Evolutionary conservation across 2,888 invertebrate species (phyloP), one percentile per base, ranked within the genome.

Genomic region (Galeopsomyia nigrocyanea): DNA sequence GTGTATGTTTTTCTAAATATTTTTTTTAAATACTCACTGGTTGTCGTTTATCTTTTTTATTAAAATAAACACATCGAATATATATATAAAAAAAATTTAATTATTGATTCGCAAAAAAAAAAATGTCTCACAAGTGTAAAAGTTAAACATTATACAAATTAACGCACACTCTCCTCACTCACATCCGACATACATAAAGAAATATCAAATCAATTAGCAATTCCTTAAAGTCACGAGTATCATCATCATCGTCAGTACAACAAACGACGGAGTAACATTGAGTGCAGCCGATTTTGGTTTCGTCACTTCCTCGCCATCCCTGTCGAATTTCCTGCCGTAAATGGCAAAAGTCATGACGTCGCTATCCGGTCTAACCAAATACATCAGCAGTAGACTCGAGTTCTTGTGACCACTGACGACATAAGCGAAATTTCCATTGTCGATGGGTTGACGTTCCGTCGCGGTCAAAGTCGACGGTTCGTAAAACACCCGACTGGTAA

Each of bases 341-440:
- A 74, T 74, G 3, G 71, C 74, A 16, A 74, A 74, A n/a, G 74
- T 71, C n/a, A 51, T 13, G 2, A 71, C 3, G 39, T 71, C 56
- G 51, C 3, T 50, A 13, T 19, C 55, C 0, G 74, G 71, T 14
- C 17, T 58, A 0, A 57, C 51, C 3, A 71, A 60, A 22, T 64
- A 68, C 64, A 68, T 60, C 9, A 74, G 13, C 6, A 74, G 17
- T 5, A 68, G 46, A 26, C 68, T 74, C 2, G 61, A 51, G 50
- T 71, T 69, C 3, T 22, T 21, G 10, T 19, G 64, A 6, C 74
- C 74, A 50, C 64, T 65, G n/a, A 39, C 6, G 13, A 71, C 1
- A 19, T 68, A 74, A 6, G 51, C 56, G 47, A 65, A 74, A 17
- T 74, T 71, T 3, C 17, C 6, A 22, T 9, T 17, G 46, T 22